Base-by-base conservation (phyloP, 2,113 vertebrate species). In the Oophaga pumilio region DNA sequence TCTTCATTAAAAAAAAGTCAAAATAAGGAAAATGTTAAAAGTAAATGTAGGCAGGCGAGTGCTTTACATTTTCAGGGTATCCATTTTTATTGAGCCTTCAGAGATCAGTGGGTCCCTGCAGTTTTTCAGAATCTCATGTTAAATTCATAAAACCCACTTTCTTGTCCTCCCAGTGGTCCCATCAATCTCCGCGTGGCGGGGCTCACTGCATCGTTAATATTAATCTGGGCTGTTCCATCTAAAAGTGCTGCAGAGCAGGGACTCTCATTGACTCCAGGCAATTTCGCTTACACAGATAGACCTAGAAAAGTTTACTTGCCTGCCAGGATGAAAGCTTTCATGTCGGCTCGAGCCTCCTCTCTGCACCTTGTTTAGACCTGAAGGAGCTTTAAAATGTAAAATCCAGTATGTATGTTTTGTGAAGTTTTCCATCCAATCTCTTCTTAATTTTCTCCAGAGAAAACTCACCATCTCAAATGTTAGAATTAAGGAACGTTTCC, bases 121-220 rank as follows among this genome's bases (percentile, higher is more conserved):
- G 83, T 2, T 56, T 92, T 92, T 90, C 77, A 90, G 90, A 88
- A 91, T 93, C 89, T 91, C 89, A 90, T 90, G 92, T 91, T 91
- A 93, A 94, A 93, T 94, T 93, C 90, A 91, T 91, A 90, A 83
- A 92, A 91, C 90, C 91, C 90, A 89, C 91, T 94, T 93, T 90
- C 90, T 91, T 88, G 68, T 90, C 90, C 89, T 91, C 87, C 78
- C 71, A 81, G 0, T 0, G 87, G 89, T 80, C 87, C 88, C 79
- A 92, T 93, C 92, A 92, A 85, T 94, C 92, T 91, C 73, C 88
- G 91, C 89, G 89, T 91, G 76, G 90, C 91, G 85, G 93, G 78
- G n/a, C 84, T 89, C 87, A 87, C 87, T 90, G 89, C 89, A 91
- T 92, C 79, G 78, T 88, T 89, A 90, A 93, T 92, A 85, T 92